These are phyloP conservation scores for Sphenodon punctatus DNA, from an alignment of 2,797 vertebrate genomes.

Conservation along the genomic window DNA sequence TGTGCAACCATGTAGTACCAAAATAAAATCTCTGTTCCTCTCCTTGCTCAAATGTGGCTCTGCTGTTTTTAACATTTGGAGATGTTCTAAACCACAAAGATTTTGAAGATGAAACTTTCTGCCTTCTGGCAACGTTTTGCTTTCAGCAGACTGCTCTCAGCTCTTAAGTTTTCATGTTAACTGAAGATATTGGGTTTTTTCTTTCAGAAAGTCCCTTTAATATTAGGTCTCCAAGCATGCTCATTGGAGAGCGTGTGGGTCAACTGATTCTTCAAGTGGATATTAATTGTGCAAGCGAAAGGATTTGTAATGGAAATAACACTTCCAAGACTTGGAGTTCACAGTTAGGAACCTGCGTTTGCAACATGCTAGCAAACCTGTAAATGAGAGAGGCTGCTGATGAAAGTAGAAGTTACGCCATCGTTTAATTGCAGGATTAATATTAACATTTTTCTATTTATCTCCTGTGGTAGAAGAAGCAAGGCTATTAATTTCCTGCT, in stretches of 20 bases:
- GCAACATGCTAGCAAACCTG: conserved; percentile 24
- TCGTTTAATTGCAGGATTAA: background rate
- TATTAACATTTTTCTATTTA: no score
- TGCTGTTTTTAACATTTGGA: no score
- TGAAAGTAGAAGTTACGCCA: background rate
- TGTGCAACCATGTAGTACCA: no score
- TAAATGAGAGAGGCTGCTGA: conserved; percentile 29
- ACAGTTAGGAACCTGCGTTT: no score
- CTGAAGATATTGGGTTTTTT: conserved; percentile 47
- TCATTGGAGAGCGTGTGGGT: conserved; percentile 31
- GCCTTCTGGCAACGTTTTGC: background rate
- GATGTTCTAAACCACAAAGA: no score
- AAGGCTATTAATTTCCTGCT: background rate
- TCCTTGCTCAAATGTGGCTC: no score
- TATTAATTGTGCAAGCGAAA: conserved; percentile 54
- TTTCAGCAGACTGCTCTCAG: conserved; percentile 43
- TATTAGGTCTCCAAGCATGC: conserved; percentile 54
- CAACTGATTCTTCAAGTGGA: conserved; percentile 56
- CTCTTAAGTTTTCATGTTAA: conserved; percentile 64
- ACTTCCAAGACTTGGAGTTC: conserved; percentile 25
- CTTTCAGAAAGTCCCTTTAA: conserved; percentile 60
- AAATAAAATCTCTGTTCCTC: no score
- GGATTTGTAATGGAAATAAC: conserved; percentile 44
- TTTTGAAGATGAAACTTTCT: no score
- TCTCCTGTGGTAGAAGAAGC: background rate